Percentiles rank a stretch among this genome's conserved stretches.
Evolutionary conservation across 2,888 invertebrate species (phyloP).

Genomic region (Exephanes ischioxanthus): DNA sequence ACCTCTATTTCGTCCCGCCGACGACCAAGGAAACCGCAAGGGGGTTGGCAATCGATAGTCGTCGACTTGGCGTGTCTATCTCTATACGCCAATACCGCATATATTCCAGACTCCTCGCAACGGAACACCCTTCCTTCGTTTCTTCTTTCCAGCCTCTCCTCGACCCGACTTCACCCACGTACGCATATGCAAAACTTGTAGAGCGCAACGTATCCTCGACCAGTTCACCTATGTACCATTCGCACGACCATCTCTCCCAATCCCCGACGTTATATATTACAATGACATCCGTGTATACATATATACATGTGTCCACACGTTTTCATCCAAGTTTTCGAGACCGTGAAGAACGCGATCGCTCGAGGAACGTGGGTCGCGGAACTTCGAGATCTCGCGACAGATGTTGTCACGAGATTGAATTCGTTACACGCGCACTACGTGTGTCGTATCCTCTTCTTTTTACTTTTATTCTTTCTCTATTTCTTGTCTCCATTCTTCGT

Average conservation of each 20-base stretch:
- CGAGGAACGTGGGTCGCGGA: slow-evolving; percentile 44
- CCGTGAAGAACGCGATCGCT: slow-evolving; percentile 38
- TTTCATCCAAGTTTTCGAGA: slow-evolving; percentile 56
- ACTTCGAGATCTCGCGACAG: slow-evolving; percentile 60
- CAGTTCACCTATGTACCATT: neutral
- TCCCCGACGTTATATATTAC: slow-evolving; percentile 20
- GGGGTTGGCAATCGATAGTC: slow-evolving; percentile 56
- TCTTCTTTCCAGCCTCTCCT: slow-evolving; percentile 29
- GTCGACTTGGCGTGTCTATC: slow-evolving; percentile 53
- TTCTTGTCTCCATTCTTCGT: slow-evolving; percentile 40
- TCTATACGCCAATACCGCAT: slow-evolving; percentile 35
- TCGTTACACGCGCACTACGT: slow-evolving; percentile 49
- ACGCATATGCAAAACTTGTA: slow-evolving; percentile 58
- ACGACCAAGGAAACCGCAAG: slow-evolving; percentile 12
- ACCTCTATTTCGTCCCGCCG: slow-evolving; percentile 37
- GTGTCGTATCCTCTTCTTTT: slow-evolving; percentile 25
- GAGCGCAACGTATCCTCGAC: slow-evolving; percentile 39
- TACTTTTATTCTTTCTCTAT: neutral
- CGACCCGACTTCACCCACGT: slow-evolving; percentile 60
- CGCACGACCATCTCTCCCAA: slow-evolving; percentile 12
- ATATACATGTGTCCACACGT: neutral
- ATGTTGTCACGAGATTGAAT: slow-evolving; percentile 66
- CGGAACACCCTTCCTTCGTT: slow-evolving; percentile 44
- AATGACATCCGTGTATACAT: slow-evolving; percentile 7
- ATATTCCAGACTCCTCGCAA: slow-evolving; percentile 29